Percentiles rank a stretch among this genome's conserved stretches.
These are phyloP conservation scores for Acanthoscelides obtectus DNA, from an alignment of 2,888 invertebrate species.

Conservation along the genomic window DNA sequence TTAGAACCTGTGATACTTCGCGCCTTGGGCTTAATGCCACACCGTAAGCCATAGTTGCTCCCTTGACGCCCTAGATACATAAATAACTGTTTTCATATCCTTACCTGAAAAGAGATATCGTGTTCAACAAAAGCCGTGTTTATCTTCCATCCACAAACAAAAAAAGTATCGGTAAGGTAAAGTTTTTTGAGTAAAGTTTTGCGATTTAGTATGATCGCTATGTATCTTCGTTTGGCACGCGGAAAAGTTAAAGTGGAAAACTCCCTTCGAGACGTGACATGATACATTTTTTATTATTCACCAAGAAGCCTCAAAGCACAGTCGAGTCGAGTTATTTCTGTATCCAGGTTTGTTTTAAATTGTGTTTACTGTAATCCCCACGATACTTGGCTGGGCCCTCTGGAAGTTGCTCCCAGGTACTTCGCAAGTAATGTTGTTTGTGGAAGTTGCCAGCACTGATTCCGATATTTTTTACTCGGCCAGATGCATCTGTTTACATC, in stretches of 20 bases:
- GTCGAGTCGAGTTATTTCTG: background rate
- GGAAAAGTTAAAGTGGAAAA: background rate
- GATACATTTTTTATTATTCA: background rate
- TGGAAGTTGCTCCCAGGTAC: background rate
- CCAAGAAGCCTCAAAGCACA: background rate
- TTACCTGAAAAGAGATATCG: no score
- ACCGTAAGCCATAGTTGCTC: no score
- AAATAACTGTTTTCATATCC: no score
- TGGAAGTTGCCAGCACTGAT: background rate
- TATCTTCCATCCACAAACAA: background rate
- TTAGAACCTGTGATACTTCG: no score
- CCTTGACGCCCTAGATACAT: no score
- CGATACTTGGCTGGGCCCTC: background rate
- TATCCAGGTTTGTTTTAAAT: background rate
- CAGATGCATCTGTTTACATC: background rate
- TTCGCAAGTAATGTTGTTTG: background rate
- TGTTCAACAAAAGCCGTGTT: background rate
- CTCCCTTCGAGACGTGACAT: background rate
- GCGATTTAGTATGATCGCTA: background rate
- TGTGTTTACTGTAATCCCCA: background rate
- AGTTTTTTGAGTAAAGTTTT: background rate
- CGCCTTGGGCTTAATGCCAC: no score
- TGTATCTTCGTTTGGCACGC: background rate
- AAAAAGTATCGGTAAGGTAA: background rate
- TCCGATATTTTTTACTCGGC: background rate